phyloP scores from a whole-genome alignment of 2,888 invertebrate species.

The Dyspetes luteomarginatus region DNA sequence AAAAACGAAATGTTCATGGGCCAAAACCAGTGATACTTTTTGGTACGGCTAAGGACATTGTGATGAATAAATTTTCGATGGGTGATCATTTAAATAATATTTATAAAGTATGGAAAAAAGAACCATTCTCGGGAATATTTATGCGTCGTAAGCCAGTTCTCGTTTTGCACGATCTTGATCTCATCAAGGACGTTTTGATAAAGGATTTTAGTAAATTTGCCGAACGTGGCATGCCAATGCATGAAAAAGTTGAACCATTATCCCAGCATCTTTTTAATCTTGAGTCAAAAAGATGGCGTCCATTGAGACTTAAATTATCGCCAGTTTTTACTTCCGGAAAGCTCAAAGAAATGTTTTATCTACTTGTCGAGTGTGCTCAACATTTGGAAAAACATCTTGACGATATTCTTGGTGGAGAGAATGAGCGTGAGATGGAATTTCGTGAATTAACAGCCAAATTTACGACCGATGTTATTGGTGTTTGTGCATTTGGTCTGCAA shows the following conservation, averaged over 20 bases:
- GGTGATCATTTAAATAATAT: conserved; percentile 35
- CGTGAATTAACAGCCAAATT: conserved; percentile 81
- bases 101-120: conserved; percentile 52
- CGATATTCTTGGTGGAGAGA: not conserved
- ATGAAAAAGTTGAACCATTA: conserved; percentile 77
- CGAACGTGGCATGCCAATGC: conserved; percentile 51
- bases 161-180: conserved; percentile 51
- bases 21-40: conserved; percentile 77
- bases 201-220: conserved; percentile 64
- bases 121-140: conserved; percentile 80
- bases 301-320: conserved; percentile 82
- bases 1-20: conserved; percentile 78
- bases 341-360: conserved; percentile 83
- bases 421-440: conserved; percentile 68
- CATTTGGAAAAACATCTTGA: conserved; percentile 68
- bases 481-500: conserved; percentile 83
- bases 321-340: conserved; percentile 84
- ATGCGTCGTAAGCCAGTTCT: conserved; percentile 27
- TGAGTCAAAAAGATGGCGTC: conserved; percentile 82
- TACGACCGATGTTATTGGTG: conserved; percentile 83
- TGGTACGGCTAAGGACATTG: conserved; percentile 77
- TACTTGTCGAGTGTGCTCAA: conserved; percentile 80
- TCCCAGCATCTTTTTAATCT: conserved; percentile 79
- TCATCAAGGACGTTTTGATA: conserved; percentile 58
- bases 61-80: conserved; percentile 26